These are phyloP conservation scores for Typhlichthys eigenmanni DNA, from an alignment of 2,797 vertebrate species.

Conservation along the genomic window DNA sequence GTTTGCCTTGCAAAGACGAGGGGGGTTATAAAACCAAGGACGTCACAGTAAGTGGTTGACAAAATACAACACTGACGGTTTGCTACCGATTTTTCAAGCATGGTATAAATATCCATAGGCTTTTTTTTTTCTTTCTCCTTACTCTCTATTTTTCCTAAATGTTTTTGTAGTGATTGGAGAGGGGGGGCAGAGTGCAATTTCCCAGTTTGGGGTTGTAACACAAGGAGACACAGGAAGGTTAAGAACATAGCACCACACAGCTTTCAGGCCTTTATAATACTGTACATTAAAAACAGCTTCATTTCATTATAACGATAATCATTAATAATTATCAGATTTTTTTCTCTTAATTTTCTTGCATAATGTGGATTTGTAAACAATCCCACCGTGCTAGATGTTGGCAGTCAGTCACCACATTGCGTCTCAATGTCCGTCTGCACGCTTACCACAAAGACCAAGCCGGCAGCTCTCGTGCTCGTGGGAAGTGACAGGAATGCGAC, in stretches of 20 bases:
- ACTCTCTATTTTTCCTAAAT: slow-evolving; percentile 56
- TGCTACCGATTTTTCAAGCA: slow-evolving; percentile 75
- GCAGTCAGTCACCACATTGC: slow-evolving; percentile 82
- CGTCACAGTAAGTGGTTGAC: slow-evolving; percentile 87
- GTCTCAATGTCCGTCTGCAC: slow-evolving; percentile 83
- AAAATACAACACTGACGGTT: slow-evolving; percentile 88
- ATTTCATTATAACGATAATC: slow-evolving; percentile 50
- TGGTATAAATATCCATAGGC: slow-evolving; percentile 80
- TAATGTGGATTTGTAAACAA: slow-evolving; percentile 90
- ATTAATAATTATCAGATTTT: slow-evolving; percentile 63
- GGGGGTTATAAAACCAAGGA: slow-evolving; percentile 74
- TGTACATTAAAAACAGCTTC: slow-evolving; percentile 87
- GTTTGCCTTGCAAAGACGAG: slow-evolving; percentile 82
- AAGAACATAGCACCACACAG: slow-evolving; percentile 96
- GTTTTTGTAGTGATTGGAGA: slow-evolving; percentile 93
- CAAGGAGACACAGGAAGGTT: slow-evolving; percentile 90
- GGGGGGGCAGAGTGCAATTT: slow-evolving; percentile 89
- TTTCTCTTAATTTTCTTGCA: slow-evolving; percentile 79
- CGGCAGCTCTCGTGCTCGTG: slow-evolving; percentile 27
- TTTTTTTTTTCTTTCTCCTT: slow-evolving; percentile 36
- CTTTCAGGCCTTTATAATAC: slow-evolving; percentile 96
- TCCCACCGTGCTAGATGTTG: slow-evolving; percentile 69
- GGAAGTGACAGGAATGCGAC: slow-evolving; percentile 69
- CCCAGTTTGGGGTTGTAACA: slow-evolving; percentile 93
- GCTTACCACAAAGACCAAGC: slow-evolving; percentile 74